Evolutionary conservation across 2,888 invertebrate genomes (phyloP), one percentile per base, ranked within the genome.

Genomic region (Lutraria lutraria): DNA sequence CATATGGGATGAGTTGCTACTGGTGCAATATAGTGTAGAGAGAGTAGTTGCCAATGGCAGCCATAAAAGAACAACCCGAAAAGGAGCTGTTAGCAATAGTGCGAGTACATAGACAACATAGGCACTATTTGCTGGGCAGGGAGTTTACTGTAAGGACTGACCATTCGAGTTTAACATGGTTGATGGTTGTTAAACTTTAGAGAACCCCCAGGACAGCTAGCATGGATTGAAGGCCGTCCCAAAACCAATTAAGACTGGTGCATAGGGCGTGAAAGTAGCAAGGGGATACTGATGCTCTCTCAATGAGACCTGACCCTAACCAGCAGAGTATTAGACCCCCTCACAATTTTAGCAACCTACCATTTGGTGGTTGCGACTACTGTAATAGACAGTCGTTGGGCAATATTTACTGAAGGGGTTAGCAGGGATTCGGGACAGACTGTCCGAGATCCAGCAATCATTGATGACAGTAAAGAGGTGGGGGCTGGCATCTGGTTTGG

Each of bases 51-150:
- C 89, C 25, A 87, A 81, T 82, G 68, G 90, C 19, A 90, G 90
- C 34, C 88, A 82, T 29, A 34, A 76, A 81, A 16, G 88, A 88
- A 25, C 90, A 88, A 76, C 82, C 89, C 16, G 6, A 84, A 63
- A 82, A 91, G 68, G 92, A 92, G 63, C 88, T 92, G 19, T 68
- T 94, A 21, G 88, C 90, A 0, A 82, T 93, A 0, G 89, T 93
- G 1, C 72, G 85, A 0, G 92, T 92, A 34, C 89, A 88, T 0
- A 81, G 89, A 31, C 92, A 91, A 15, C 93, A 87, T 79, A 79
- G 90, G 15, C 87, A 92, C 43, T 93, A 93, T 63, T 83, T 93
- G 63, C 68, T 16, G 88, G 56, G 56, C 56, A 56, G 56, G 56
- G 1, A 16, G 56, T 56, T 56, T 19, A 56, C 15, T 19, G 56